These are phyloP conservation scores for Betta splendens DNA, from an alignment of 2,797 vertebrate species.

Conservation along the genomic window DNA sequence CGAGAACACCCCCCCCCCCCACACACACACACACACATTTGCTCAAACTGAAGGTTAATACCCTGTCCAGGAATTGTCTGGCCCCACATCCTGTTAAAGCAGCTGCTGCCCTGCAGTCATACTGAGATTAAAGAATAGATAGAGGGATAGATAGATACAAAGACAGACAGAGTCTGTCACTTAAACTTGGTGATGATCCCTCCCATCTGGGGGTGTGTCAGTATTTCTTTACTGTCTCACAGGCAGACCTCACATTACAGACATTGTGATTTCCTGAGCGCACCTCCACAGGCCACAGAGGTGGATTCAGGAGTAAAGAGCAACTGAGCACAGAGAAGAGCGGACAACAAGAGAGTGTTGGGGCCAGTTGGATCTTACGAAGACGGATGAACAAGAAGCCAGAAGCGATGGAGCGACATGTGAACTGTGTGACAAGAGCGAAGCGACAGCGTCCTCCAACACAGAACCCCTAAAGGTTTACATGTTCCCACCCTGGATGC, in stretches of 20 bases:
- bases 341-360: neutral
- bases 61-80: constrained; percentile 72
- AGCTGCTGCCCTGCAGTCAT: constrained; percentile 69
- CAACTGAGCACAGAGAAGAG: constrained; percentile 15
- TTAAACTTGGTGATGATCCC: neutral
- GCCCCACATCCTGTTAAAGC: constrained; percentile 63
- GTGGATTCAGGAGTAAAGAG: constrained; percentile 13
- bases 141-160: neutral
- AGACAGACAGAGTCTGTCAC: neutral
- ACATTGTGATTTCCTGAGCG: constrained; percentile 57
- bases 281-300: constrained; percentile 3
- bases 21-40: constrained; percentile 26
- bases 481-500: constrained; percentile 2
- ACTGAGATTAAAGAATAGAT: constrained; percentile 16
- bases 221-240: constrained; percentile 14
- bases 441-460: constrained; percentile 29
- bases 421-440: constrained; percentile 1
- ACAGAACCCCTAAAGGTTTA: neutral
- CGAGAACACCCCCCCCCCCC: neutral
- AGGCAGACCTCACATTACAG: constrained; percentile 42
- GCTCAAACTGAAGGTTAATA: constrained; percentile 43
- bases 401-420: constrained; percentile 22
- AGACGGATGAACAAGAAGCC: neutral
- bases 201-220: constrained; percentile 45
- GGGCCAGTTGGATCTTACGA: neutral